phyloP scores from a whole-genome alignment of 2,113 vertebrate genomes.

The Tachuris rubrigastra region DNA sequence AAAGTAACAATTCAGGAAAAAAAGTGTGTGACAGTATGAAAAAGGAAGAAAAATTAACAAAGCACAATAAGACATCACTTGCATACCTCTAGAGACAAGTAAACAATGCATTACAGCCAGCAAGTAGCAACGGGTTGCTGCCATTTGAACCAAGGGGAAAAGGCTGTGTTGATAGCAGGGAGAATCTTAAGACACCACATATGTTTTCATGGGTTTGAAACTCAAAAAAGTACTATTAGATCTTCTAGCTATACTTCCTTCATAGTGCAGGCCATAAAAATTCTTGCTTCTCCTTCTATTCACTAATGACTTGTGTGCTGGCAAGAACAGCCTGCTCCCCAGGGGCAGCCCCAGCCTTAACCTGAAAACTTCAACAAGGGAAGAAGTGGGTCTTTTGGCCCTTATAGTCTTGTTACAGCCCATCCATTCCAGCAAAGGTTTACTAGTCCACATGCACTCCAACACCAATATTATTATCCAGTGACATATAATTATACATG shows the following conservation, averaged over 20 bases:
- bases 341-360: background rate
- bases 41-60: slow-evolving; percentile 27
- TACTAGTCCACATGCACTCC: background rate
- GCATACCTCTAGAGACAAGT: background rate
- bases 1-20: background rate
- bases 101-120: background rate
- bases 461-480: background rate
- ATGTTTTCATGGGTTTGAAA: background rate
- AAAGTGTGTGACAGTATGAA: background rate
- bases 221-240: background rate
- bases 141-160: background rate
- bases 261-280: background rate
- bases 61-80: background rate
- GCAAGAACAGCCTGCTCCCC: background rate
- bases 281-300: background rate
- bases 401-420: background rate
- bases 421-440: background rate
- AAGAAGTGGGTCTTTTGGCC: background rate
- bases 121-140: background rate
- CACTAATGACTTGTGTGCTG: background rate
- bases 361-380: background rate
- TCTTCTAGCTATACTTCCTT: background rate
- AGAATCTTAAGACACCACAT: background rate
- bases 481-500: background rate
- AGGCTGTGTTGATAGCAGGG: background rate